Evolutionary conservation across 2,797 vertebrate genomes (phyloP).

Genomic region (Selene dorsalis): DNA sequence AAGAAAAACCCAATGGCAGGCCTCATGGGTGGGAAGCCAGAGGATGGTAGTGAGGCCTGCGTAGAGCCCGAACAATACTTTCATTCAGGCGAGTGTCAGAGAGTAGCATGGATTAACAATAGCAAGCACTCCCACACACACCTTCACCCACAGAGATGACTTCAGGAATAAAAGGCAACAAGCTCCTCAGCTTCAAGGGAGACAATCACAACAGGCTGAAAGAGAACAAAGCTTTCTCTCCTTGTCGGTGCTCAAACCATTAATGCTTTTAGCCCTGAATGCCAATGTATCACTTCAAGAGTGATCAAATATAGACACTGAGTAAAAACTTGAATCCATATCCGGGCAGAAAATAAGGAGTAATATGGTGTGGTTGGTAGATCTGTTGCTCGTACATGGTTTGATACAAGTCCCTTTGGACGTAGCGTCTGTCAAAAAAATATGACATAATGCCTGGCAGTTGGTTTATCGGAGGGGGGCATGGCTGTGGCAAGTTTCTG

Average conservation of each 20-base stretch:
- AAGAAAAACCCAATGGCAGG: conserved; percentile 1
- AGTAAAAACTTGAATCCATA: background rate
- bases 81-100: conserved; percentile 56
- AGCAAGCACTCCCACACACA: conserved; percentile 51
- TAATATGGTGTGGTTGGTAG: background rate
- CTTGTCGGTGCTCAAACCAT: background rate
- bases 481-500: no score
- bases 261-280: background rate
- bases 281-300: background rate
- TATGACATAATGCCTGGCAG: background rate
- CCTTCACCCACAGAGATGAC: conserved; percentile 29
- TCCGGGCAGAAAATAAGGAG: background rate
- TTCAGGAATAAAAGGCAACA: conserved; percentile 32
- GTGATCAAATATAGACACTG: background rate
- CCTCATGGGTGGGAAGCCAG: conserved; percentile 11
- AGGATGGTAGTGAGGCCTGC: conserved; percentile 7
- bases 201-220: background rate
- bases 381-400: background rate
- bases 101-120: conserved; percentile 52
- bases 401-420: background rate
- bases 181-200: background rate
- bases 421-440: no score
- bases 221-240: conserved; percentile 29
- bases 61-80: conserved; percentile 49
- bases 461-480: background rate